Conservation (phyloP, 2,797 vertebrate species). For the Anguilla anguilla region DNA sequence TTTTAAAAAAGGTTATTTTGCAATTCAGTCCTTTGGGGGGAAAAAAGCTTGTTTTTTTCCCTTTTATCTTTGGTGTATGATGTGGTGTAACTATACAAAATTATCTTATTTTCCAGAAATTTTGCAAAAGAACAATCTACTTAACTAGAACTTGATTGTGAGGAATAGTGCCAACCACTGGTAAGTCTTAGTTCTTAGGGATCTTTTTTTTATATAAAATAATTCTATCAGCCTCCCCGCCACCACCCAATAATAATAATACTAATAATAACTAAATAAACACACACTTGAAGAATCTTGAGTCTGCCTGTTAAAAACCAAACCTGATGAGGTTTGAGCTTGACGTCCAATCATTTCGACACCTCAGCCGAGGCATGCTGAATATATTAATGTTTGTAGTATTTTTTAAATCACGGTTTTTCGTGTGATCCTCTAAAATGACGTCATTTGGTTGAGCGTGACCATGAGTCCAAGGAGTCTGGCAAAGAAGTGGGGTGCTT, state of each 20-base stretch:
- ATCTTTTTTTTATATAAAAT: not conserved
- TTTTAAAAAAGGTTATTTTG: not conserved
- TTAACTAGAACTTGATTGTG: slow-evolving; percentile 6
- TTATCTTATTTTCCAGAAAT: not conserved
- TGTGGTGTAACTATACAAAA: not conserved
- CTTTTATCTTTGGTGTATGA: not conserved
- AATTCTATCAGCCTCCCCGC: not conserved
- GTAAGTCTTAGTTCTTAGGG: not conserved
- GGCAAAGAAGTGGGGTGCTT: not conserved
- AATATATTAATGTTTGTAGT: not conserved
- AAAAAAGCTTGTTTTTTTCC: not conserved
- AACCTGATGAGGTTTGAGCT: not conserved
- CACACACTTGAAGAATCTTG: not conserved
- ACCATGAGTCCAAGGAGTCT: not conserved
- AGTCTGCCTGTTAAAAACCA: not conserved
- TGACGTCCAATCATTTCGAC: not conserved
- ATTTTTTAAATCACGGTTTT: not conserved
- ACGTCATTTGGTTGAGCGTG: slow-evolving; percentile 3
- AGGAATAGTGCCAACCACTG: not conserved
- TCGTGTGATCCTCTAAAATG: not conserved
- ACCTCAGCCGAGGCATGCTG: not conserved
- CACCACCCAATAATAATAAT: too few relatives aligned
- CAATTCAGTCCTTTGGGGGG: not conserved
- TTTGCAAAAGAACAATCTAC: not conserved
- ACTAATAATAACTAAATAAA: not conserved